Evolutionary conservation across 2,888 invertebrate species (phyloP).

Genomic region (Chaetoderma sp.): DNA sequence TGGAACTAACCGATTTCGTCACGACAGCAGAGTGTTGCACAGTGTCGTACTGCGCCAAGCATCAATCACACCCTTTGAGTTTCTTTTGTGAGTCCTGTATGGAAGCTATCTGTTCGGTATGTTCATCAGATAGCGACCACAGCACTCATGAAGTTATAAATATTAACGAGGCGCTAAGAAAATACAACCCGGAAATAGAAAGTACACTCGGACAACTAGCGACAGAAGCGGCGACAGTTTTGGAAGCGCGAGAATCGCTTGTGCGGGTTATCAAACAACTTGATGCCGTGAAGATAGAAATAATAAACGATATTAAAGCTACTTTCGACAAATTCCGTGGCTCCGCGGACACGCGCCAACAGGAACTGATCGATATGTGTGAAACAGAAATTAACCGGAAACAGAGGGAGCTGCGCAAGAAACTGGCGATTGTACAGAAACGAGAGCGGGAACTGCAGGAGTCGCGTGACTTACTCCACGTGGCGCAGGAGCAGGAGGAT

Average conservation of each 20-base stretch:
- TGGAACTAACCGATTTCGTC: slow-evolving; percentile 54
- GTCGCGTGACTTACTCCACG: slow-evolving; percentile 47
- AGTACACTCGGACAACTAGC: slow-evolving; percentile 50
- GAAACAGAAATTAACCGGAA: slow-evolving; percentile 57
- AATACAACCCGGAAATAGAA: slow-evolving; percentile 58
- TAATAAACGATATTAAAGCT: slow-evolving; percentile 52
- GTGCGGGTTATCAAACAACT: slow-evolving; percentile 52
- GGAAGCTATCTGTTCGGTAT: slow-evolving; percentile 59
- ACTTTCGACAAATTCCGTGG: slow-evolving; percentile 55
- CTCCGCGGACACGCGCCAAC: slow-evolving; percentile 52
- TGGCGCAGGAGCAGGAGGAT: slow-evolving; percentile 52
- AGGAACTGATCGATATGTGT: slow-evolving; percentile 52
- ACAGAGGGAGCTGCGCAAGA: slow-evolving; percentile 47
- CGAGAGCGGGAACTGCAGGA: slow-evolving; percentile 47
- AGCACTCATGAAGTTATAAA: slow-evolving; percentile 59
- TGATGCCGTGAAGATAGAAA: slow-evolving; percentile 52
- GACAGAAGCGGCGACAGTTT: slow-evolving; percentile 40
- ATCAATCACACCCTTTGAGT: slow-evolving; percentile 60
- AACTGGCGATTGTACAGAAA: slow-evolving; percentile 45
- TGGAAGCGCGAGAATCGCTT: slow-evolving; percentile 49
- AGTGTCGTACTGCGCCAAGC: slow-evolving; percentile 56
- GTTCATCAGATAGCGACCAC: slow-evolving; percentile 60
- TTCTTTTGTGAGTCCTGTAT: slow-evolving; percentile 64
- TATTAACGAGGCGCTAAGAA: slow-evolving; percentile 57
- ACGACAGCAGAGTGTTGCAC: slow-evolving; percentile 50